Percentiles rank a stretch among this genome's conserved stretches.
Evolutionary conservation across 2,888 invertebrate species (phyloP).

Genomic region (Synergus umbraculus): DNA sequence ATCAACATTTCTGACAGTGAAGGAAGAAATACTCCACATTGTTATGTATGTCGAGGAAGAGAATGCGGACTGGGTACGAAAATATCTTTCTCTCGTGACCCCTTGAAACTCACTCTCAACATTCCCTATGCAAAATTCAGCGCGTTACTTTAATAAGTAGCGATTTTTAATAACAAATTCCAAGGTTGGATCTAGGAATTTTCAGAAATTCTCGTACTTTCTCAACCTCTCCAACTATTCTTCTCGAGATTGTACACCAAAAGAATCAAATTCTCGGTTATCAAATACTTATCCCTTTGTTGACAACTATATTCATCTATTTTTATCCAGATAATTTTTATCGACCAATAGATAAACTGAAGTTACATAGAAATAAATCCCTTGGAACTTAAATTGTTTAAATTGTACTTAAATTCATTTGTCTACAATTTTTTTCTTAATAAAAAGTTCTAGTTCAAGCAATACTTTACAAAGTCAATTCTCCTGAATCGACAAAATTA

Average conservation of each 20-base stretch:
- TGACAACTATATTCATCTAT: too few species aligned
- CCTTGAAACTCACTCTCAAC: background rate
- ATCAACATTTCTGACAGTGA: background rate
- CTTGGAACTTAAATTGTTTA: too few species aligned
- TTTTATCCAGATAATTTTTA: too few species aligned
- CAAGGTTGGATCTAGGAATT: background rate
- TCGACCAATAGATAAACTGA: too few species aligned
- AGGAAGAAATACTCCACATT: slow-evolving; percentile 9
- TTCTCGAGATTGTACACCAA: too few species aligned
- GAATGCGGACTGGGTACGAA: slow-evolving; percentile 1
- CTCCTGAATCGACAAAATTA: background rate
- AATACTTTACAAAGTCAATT: background rate
- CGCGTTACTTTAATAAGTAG: background rate
- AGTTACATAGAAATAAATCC: too few species aligned
- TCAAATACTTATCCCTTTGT: too few species aligned
- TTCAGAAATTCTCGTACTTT: background rate
- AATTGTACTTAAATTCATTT: too few species aligned
- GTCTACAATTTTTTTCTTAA: background rate
- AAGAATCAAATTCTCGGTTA: too few species aligned
- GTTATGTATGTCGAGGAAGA: slow-evolving; percentile 1
- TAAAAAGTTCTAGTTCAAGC: background rate
- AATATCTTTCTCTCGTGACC: slow-evolving; percentile 5
- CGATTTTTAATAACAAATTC: slow-evolving; percentile 11
- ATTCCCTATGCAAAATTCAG: slow-evolving; percentile 6
- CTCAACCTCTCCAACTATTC: background rate